These are phyloP conservation scores for Parazoanthus darwini DNA, from an alignment of 92 coral and sea anemone genomes.

Conservation along the genomic window DNA sequence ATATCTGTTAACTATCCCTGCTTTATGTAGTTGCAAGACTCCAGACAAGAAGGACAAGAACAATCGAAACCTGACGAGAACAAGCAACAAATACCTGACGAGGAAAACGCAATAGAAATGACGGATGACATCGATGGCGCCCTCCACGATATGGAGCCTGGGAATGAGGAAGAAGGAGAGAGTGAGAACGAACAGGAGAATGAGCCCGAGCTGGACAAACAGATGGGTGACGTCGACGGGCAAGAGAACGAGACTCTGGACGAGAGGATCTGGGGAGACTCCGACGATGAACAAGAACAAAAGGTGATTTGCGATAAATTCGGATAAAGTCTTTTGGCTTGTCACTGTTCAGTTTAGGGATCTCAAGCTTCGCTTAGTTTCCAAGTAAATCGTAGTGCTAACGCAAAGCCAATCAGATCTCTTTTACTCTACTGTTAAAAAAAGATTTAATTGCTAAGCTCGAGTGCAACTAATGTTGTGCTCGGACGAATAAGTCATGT, in stretches of 20 bases:
- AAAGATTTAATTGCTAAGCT: too few relatives aligned
- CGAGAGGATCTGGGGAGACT: conserved; percentile 98
- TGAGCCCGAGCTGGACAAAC: conserved; percentile 80
- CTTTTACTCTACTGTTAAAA: too few relatives aligned
- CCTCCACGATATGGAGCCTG: conserved; percentile 77
- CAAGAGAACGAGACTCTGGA: conserved; percentile 83
- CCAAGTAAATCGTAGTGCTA: too few relatives aligned
- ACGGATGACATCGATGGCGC: conserved; percentile 95
- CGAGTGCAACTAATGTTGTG: too few relatives aligned
- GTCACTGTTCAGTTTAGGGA: too few relatives aligned
- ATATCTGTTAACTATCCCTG: too few relatives aligned
- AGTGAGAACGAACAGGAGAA: conserved; percentile 65
- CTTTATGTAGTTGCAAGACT: conserved; percentile 64
- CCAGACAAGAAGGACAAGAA: conserved; percentile 78
- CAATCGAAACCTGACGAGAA: conserved; percentile 66
- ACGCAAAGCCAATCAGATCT: too few relatives aligned
- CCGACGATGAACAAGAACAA: conserved; percentile 87
- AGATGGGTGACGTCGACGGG: conserved; percentile 97
- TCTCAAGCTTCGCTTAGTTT: too few relatives aligned
- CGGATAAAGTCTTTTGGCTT: neutral
- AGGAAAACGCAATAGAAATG: conserved; percentile 95
- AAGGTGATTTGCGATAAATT: conserved; percentile 38
- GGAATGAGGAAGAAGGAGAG: conserved; percentile 61
- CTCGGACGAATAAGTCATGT: too few relatives aligned
- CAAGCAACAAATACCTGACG: conserved; percentile 84